A percentile compares a stretch with the other conserved stretches of the same genome.
Evolutionary conservation across 2,888 invertebrate species (phyloP).

Genomic region (Drosophila conformis): DNA sequence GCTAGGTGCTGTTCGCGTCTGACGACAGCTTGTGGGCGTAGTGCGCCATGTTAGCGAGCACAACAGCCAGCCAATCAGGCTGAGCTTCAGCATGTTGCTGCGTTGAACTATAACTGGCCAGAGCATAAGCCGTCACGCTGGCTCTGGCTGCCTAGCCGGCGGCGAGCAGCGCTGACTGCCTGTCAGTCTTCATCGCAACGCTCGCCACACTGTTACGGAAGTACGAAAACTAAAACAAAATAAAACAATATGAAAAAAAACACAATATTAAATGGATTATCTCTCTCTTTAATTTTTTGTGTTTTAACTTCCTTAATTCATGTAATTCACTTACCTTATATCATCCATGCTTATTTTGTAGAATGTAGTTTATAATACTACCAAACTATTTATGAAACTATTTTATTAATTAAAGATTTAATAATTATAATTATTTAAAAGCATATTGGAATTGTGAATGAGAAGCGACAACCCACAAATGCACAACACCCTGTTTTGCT

Average conservation of each 20-base stretch:
- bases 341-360: background rate
- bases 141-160: slow-evolving; percentile 5
- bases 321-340: background rate
- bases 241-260: too few relatives aligned
- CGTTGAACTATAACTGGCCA: slow-evolving; percentile 45
- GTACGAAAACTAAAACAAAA: background rate
- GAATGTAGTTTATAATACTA: background rate
- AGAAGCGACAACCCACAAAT: background rate
- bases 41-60: slow-evolving; percentile 81
- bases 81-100: slow-evolving; percentile 75
- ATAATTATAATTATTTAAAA: background rate
- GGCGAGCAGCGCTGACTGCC: slow-evolving; percentile 24
- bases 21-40: slow-evolving; percentile 80
- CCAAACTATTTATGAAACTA: background rate
- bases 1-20: slow-evolving; percentile 60
- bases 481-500: background rate
- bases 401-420: background rate
- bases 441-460: background rate
- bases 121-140: slow-evolving; percentile 5
- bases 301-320: background rate
- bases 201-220: slow-evolving; percentile 30
- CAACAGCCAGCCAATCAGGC: slow-evolving; percentile 67
- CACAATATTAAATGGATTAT: background rate
- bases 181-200: slow-evolving; percentile 72
- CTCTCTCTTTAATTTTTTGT: too few relatives aligned